Conservation (phyloP, 2,888 invertebrate species). For the Strigamia crassipes region DNA sequence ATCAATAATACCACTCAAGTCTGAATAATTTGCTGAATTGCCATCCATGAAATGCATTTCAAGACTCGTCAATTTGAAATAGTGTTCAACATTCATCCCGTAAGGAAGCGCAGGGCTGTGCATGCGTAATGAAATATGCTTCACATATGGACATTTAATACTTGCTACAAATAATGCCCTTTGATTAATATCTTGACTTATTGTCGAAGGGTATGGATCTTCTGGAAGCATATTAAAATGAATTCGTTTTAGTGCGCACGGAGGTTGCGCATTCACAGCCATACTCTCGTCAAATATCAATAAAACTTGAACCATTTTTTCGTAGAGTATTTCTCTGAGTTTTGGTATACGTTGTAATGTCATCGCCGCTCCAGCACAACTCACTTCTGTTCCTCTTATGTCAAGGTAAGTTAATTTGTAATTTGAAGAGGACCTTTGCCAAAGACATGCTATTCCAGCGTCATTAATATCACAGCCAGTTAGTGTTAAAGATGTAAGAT, state of each 20-base stretch:
- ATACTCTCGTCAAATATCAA: neutral
- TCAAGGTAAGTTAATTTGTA: neutral
- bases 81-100: neutral
- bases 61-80: neutral
- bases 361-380: slow-evolving; percentile 3
- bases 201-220: neutral
- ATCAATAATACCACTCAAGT: neutral
- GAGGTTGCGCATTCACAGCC: neutral
- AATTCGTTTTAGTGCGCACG: neutral
- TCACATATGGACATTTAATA: neutral
- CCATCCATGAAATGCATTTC: slow-evolving; percentile 19
- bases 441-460: slow-evolving; percentile 29
- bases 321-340: neutral
- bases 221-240: slow-evolving; percentile 10
- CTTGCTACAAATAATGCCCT: neutral
- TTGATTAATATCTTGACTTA: slow-evolving; percentile 14
- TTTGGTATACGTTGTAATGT: slow-evolving; percentile 8
- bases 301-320: slow-evolving; percentile 15
- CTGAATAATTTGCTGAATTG: neutral
- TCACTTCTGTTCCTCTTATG: slow-evolving; percentile 17
- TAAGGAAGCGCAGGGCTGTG: neutral
- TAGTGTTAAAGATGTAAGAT: slow-evolving; percentile 12
- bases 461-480: slow-evolving; percentile 32
- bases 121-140: slow-evolving; percentile 6
- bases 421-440: neutral